These are phyloP conservation scores for Stramonita haemastoma DNA, from an alignment of 2,888 invertebrate species.

Conservation along the genomic window DNA sequence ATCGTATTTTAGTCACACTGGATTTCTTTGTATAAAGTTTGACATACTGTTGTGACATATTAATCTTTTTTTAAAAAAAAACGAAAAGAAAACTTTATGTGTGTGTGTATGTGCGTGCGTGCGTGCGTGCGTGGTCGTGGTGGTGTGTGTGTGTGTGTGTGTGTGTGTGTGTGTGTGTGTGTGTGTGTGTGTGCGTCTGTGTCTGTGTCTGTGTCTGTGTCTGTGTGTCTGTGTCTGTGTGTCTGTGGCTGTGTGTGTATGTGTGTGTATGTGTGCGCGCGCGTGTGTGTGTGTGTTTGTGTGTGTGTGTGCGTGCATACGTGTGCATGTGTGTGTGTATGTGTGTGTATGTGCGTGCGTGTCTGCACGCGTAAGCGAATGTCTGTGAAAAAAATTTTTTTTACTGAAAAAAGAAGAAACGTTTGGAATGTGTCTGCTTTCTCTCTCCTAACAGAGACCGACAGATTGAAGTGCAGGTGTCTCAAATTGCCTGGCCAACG, in stretches of 20 bases:
- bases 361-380: neutral
- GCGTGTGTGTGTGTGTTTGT: neutral
- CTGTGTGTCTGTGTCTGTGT: neutral
- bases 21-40: too few species aligned
- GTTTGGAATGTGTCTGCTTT: neutral
- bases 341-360: neutral
- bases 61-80: too few species aligned
- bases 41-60: too few species aligned
- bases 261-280: neutral
- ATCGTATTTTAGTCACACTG: too few species aligned
- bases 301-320: neutral
- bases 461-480: conserved; percentile 8
- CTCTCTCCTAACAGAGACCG: neutral
- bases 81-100: too few species aligned
- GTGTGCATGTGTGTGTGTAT: conserved; percentile 3
- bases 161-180: too few species aligned
- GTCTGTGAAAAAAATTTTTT: neutral
- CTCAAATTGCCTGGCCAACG: conserved; percentile 5
- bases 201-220: neutral
- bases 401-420: too few species aligned
- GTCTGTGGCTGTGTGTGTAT: too few species aligned
- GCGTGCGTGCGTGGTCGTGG: too few species aligned
- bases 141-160: too few species aligned
- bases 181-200: too few species aligned
- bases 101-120: too few species aligned